Conservation (phyloP, 2,888 invertebrate species). For the Sinohyriopsis cumingii region DNA sequence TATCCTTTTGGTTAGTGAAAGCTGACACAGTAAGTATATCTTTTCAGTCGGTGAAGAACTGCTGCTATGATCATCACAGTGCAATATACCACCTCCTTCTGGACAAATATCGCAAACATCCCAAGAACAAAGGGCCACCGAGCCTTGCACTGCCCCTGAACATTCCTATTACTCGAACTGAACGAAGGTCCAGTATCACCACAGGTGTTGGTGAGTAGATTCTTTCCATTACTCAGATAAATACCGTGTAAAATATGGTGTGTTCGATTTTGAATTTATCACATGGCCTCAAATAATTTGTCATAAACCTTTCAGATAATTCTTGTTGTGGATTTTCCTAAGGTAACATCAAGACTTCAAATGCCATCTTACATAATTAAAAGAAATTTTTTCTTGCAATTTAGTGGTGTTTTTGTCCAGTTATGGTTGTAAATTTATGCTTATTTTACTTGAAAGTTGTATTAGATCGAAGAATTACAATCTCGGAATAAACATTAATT, state of each 20-base stretch:
- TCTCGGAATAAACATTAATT: too few relatives aligned
- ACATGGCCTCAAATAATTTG: too few relatives aligned
- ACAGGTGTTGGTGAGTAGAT: conserved; percentile 72
- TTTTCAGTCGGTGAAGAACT: conserved; percentile 85
- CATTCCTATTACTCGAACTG: conserved; percentile 69
- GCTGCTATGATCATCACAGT: conserved; percentile 92
- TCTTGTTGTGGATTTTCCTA: too few relatives aligned
- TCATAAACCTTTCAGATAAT: too few relatives aligned
- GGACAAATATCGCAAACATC: conserved; percentile 76
- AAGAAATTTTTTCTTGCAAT: too few relatives aligned
- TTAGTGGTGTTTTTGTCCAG: too few relatives aligned
- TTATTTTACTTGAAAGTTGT: too few relatives aligned
- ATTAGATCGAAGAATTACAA: too few relatives aligned
- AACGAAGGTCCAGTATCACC: conserved; percentile 73
- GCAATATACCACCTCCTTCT: conserved; percentile 93
- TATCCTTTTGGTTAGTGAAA: neutral
- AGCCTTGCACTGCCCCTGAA: conserved; percentile 50
- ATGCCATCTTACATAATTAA: too few relatives aligned
- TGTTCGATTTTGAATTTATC: neutral
- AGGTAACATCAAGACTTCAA: too few relatives aligned
- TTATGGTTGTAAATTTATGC: too few relatives aligned
- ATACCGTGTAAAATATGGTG: neutral
- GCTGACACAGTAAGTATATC: neutral
- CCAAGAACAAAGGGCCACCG: conserved; percentile 51
- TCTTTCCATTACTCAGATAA: neutral